Conservation (phyloP, 2,888 invertebrate genomes). For the Plusia festucae region DNA sequence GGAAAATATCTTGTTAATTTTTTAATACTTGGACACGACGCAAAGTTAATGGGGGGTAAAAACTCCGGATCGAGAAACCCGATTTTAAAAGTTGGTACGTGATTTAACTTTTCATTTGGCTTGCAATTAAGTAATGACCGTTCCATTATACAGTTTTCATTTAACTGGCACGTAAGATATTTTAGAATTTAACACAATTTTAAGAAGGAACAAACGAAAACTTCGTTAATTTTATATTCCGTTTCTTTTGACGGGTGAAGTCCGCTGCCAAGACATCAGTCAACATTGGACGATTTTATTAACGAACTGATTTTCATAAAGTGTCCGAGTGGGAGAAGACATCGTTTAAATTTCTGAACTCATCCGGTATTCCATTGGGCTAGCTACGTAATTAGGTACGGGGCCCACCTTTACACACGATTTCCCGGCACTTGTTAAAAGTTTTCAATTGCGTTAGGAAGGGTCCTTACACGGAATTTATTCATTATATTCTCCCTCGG, state of each 20-base stretch:
- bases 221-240: constrained; percentile 65
- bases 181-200: constrained; percentile 37
- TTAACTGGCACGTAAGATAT: constrained; percentile 48
- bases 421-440: constrained; percentile 89
- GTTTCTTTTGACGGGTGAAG: constrained; percentile 41
- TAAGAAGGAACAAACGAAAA: constrained; percentile 41
- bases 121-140: constrained; percentile 51
- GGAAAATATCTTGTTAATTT: constrained; percentile 82
- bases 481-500: constrained; percentile 86
- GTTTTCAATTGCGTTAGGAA: constrained; percentile 89
- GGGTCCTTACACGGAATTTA: constrained; percentile 86
- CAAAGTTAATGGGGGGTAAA: constrained; percentile 80
- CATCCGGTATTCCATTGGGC: constrained; percentile 83
- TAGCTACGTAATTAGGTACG: constrained; percentile 82
- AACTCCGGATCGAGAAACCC: constrained; percentile 61
- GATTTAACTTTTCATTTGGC: constrained; percentile 64
- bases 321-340: constrained; percentile 55
- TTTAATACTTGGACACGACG: constrained; percentile 73
- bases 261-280: constrained; percentile 66
- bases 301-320: constrained; percentile 82
- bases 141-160: constrained; percentile 50
- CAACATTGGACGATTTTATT: constrained; percentile 75
- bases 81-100: constrained; percentile 65
- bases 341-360: constrained; percentile 83
- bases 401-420: constrained; percentile 88